Evolutionary conservation across 2,113 vertebrate genomes (phyloP), one percentile per base, ranked within the genome.

Genomic region (Pitta sordida): DNA sequence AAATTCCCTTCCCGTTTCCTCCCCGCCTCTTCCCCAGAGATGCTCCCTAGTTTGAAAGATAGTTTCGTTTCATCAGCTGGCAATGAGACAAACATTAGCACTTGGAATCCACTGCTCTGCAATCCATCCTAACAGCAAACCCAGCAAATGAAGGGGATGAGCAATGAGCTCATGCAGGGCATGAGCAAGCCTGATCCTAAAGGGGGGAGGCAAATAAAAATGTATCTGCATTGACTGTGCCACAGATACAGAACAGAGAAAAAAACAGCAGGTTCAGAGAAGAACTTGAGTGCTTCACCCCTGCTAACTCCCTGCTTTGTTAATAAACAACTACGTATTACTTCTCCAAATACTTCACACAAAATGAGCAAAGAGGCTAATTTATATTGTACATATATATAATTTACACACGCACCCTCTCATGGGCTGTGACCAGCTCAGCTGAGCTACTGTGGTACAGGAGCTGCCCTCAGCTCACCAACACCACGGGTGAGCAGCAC

Each of bases 391-490:
- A n/a, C 36, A 18, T 27, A 39, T 62, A 39, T 62, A 29, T 14
- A 39, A 29, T 29, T 27, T 20, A 41, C 41, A 41, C 1, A 17
- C 0, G 30, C 9, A 20, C 19, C 29, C 30, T 26, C 37, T 43
- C 23, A 13, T 0, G 0, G 37, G 67, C n/a, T 52, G n/a, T 7
- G 30, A 52, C 21, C 34, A 8, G 34, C 37, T 77, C 2, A 2
- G 41, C 29, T 29, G 53, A 22, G 34, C 26, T 15, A 7, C 21
- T 19, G 26, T 6, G 14, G 8, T 13, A 11, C 9, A 67, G 37
- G 14, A 46, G 27, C 19, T 34, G 24, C 39, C 30, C 17, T 46
- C 29, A 29, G 34, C 69, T 70, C 60, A 58, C 11, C 43, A 43
- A 10, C 1, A 7, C 46, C 71, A 44, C 0, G 0, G 17, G 29